phyloP scores from a whole-genome alignment of 2,888 invertebrate genomes.

The Phasia obesa region DNA sequence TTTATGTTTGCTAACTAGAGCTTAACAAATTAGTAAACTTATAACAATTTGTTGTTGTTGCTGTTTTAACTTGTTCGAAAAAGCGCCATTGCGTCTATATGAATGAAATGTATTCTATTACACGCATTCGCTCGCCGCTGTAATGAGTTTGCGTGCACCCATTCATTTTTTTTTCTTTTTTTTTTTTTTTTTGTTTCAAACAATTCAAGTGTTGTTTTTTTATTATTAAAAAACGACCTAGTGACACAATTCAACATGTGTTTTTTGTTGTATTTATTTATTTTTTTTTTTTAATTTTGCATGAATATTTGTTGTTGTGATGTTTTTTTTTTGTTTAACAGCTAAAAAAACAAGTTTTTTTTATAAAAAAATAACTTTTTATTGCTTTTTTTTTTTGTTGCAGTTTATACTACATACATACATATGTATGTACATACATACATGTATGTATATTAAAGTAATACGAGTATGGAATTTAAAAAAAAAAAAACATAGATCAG shows the following conservation, averaged over 20 bases:
- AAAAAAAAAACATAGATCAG: background rate
- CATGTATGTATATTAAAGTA: too few species aligned
- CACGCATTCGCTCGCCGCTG: slow-evolving; percentile 3
- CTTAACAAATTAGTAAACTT: slow-evolving; percentile 64
- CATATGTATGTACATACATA: too few species aligned
- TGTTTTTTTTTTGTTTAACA: slow-evolving; percentile 22
- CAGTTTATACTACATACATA: too few species aligned
- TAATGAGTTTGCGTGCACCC: slow-evolving; percentile 62
- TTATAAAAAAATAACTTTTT: slow-evolving; percentile 40
- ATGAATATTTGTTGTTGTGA: slow-evolving; percentile 51
- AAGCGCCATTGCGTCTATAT: slow-evolving; percentile 63
- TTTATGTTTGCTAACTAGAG: slow-evolving; percentile 67
- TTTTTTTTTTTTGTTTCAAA: slow-evolving; percentile 11
- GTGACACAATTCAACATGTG: slow-evolving; percentile 71
- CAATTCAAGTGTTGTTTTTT: slow-evolving; percentile 22
- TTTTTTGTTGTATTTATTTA: slow-evolving; percentile 25
- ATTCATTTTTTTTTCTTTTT: slow-evolving; percentile 44
- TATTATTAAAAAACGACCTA: slow-evolving; percentile 64
- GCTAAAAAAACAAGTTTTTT: slow-evolving; percentile 55
- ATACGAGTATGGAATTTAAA: background rate
- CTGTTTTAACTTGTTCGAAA: slow-evolving; percentile 9
- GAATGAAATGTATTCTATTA: slow-evolving; percentile 37
- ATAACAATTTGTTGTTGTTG: slow-evolving; percentile 18
- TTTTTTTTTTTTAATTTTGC: slow-evolving; percentile 52
- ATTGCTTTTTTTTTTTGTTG: slow-evolving; percentile 40